These are phyloP conservation scores for Anguilla obscura DNA, from an alignment of 2,797 vertebrate genomes.

Conservation along the genomic window DNA sequence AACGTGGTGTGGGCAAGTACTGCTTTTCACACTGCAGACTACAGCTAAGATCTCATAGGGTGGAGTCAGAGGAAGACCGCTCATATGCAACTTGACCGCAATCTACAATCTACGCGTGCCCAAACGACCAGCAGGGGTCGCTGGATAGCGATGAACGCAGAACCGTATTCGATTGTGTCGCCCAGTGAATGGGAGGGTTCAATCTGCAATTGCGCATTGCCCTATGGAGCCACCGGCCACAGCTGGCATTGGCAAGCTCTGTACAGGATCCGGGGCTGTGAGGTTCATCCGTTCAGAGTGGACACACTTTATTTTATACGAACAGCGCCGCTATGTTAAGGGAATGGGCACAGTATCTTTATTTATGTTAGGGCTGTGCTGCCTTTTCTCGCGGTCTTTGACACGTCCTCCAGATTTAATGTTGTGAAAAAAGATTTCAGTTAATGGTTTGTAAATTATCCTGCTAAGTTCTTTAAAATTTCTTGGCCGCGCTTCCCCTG, in stretches of 20 bases:
- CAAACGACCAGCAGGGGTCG: neutral
- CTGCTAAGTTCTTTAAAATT: neutral
- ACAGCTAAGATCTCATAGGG: too few species aligned
- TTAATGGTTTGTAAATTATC: slow-evolving; percentile 17
- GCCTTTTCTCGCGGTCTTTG: neutral
- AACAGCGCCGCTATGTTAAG: neutral
- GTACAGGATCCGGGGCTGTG: too few species aligned
- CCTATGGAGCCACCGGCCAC: too few species aligned
- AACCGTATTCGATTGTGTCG: neutral
- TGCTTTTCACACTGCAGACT: too few species aligned
- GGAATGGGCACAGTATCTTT: neutral
- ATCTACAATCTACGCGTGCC: neutral
- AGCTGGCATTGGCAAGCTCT: too few species aligned
- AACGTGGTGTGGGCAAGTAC: too few species aligned
- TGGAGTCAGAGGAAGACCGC: too few species aligned
- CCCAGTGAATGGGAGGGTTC: too few species aligned
- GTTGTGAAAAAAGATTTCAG: neutral
- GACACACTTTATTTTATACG: neutral
- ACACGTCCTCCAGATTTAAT: neutral
- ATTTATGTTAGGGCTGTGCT: neutral
- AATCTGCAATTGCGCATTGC: too few species aligned
- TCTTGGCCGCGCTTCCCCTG: neutral
- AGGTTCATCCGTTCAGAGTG: too few species aligned
- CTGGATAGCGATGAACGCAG: neutral
- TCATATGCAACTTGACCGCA: neutral